Evolutionary conservation across 2,797 vertebrate genomes (phyloP).

Genomic region (Sphaeramia orbicularis): DNA sequence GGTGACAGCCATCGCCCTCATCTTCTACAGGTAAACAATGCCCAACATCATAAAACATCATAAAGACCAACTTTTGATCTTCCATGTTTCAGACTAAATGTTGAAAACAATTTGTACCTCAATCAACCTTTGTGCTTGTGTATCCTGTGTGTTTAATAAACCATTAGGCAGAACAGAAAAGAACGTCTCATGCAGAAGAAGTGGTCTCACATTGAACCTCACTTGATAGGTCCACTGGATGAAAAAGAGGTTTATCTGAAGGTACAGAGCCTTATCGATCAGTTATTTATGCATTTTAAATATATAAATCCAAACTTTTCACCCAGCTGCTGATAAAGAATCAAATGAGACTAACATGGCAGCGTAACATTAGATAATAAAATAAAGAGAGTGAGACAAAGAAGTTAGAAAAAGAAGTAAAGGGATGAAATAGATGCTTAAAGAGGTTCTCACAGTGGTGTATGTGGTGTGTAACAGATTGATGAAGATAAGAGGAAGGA

Average conservation of each 20-base stretch:
- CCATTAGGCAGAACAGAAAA: constrained; percentile 90
- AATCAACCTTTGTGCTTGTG: background rate
- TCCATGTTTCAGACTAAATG: no score
- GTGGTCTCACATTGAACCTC: constrained; percentile 93
- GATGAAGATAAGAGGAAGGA: constrained; percentile 93
- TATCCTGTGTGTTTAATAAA: constrained; percentile 14
- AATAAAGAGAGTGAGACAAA: no score
- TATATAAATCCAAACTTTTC: background rate
- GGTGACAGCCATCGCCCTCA: constrained; percentile 89
- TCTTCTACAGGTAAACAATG: constrained; percentile 91
- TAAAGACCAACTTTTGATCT: no score
- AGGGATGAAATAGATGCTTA: no score
- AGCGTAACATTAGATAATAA: no score
- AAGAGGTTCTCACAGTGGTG: background rate
- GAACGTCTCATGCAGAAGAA: constrained; percentile 88
- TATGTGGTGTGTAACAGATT: constrained; percentile 83
- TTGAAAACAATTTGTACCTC: background rate
- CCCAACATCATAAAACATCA: background rate
- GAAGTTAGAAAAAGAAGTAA: no score
- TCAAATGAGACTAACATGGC: no score
- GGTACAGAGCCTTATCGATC: constrained; percentile 76
- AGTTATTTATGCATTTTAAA: background rate
- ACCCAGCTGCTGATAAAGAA: no score
- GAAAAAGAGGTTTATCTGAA: constrained; percentile 91
- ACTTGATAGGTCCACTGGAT: constrained; percentile 90